Conservation (phyloP, 2,888 invertebrate genomes). For the Eugnorisma glareosa region DNA sequence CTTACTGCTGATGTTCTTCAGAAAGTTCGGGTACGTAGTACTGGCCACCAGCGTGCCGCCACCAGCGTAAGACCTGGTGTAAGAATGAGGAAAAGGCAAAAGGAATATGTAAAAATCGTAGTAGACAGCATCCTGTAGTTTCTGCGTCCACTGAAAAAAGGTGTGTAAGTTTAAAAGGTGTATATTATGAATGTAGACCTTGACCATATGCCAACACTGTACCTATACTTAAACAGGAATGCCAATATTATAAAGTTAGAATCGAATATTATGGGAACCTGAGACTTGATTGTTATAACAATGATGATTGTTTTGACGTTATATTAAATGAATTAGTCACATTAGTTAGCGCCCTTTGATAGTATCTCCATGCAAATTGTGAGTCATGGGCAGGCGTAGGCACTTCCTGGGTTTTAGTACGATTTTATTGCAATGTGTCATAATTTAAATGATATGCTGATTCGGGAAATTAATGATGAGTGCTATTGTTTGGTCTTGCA, state of each 20-base stretch:
- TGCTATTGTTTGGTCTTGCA: neutral
- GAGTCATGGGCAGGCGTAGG: conserved; percentile 48
- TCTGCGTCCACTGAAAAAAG: neutral
- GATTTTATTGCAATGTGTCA: conserved; percentile 58
- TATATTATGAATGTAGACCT: neutral
- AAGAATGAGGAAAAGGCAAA: neutral
- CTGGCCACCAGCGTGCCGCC: neutral
- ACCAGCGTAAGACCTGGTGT: neutral
- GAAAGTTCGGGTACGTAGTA: too few relatives aligned
- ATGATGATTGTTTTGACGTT: conserved; percentile 40
- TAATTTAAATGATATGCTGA: conserved; percentile 28
- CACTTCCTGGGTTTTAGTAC: conserved; percentile 54
- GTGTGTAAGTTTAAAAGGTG: neutral
- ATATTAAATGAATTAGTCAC: conserved; percentile 50
- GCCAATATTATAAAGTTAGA: conserved; percentile 15
- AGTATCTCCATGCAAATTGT: conserved; percentile 50
- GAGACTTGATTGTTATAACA: conserved; percentile 16
- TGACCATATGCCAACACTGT: neutral
- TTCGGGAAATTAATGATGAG: conserved; percentile 12
- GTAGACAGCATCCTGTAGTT: neutral
- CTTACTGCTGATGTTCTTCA: neutral
- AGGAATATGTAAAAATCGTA: neutral
- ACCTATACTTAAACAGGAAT: conserved; percentile 14
- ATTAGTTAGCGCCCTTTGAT: conserved; percentile 52
- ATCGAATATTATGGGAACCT: conserved; percentile 25